These are phyloP conservation scores for Apis dorsata DNA, from an alignment of 1,140 invertebrate genomes.

Conservation along the genomic window DNA sequence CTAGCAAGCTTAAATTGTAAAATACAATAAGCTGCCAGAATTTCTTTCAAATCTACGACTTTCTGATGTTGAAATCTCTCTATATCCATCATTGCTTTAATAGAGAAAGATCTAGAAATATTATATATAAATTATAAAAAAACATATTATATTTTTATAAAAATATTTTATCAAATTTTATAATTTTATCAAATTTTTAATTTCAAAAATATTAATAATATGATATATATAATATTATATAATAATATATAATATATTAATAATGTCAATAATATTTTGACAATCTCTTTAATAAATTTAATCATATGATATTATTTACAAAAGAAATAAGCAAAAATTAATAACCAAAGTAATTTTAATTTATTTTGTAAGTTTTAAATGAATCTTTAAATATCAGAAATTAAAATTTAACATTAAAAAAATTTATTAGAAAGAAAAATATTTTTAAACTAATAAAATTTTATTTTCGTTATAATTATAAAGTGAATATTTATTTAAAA, in stretches of 20 bases:
- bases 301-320: too few relatives aligned
- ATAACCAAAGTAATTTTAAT: too few relatives aligned
- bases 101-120: conserved; percentile 84
- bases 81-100: conserved; percentile 86
- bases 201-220: conserved; percentile 57
- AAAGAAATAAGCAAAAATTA: too few relatives aligned
- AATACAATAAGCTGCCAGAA: conserved; percentile 87
- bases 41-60: conserved; percentile 88
- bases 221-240: background rate
- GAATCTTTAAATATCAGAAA: too few relatives aligned
- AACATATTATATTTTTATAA: background rate
- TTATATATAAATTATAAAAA: background rate
- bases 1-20: conserved; percentile 90
- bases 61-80: conserved; percentile 90
- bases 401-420: too few relatives aligned
- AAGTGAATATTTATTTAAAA: too few relatives aligned
- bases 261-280: background rate
- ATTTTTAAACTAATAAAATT: too few relatives aligned
- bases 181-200: conserved; percentile 79
- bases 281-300: too few relatives aligned
- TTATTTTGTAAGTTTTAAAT: too few relatives aligned
- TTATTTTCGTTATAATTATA: too few relatives aligned
- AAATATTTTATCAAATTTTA: conserved; percentile 73
- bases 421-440: too few relatives aligned
- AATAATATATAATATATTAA: background rate